phyloP scores from a whole-genome alignment of 1,140 invertebrate species.

The Sweltsa coloradensis region DNA sequence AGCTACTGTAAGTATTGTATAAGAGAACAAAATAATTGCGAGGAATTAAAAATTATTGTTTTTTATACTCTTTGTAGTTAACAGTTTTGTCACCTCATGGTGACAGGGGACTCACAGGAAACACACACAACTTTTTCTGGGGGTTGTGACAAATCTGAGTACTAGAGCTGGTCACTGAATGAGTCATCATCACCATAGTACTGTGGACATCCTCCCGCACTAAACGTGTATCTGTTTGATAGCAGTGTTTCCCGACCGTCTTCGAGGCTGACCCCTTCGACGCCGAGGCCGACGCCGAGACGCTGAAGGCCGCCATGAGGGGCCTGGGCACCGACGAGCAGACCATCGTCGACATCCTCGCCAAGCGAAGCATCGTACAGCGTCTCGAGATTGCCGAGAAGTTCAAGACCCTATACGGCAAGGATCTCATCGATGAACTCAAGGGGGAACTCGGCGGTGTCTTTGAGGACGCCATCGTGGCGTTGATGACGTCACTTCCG shows the following conservation, averaged over 20 bases:
- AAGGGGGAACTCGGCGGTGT: conserved; percentile 44
- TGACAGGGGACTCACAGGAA: no score
- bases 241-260: conserved; percentile 53
- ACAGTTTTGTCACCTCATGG: no score
- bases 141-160: no score
- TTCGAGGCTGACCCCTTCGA: conserved; percentile 52
- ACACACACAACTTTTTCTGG: no score
- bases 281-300: conserved; percentile 57
- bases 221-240: no score
- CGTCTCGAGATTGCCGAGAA: conserved; percentile 55
- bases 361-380: conserved; percentile 54
- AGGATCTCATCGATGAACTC: conserved; percentile 45
- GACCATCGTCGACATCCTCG: conserved; percentile 64
- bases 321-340: conserved; percentile 73
- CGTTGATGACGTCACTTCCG: conserved; percentile 39
- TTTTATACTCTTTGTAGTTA: no score
- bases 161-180: no score
- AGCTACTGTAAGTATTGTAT: no score
- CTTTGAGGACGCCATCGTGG: conserved; percentile 43
- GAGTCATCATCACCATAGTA: no score
- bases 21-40: no score
- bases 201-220: no score
- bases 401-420: conserved; percentile 76
- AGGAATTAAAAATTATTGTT: no score
- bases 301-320: conserved; percentile 69